These are phyloP conservation scores for Buphagus erythrorhynchus DNA, from an alignment of 2,797 vertebrate species.

Conservation along the genomic window DNA sequence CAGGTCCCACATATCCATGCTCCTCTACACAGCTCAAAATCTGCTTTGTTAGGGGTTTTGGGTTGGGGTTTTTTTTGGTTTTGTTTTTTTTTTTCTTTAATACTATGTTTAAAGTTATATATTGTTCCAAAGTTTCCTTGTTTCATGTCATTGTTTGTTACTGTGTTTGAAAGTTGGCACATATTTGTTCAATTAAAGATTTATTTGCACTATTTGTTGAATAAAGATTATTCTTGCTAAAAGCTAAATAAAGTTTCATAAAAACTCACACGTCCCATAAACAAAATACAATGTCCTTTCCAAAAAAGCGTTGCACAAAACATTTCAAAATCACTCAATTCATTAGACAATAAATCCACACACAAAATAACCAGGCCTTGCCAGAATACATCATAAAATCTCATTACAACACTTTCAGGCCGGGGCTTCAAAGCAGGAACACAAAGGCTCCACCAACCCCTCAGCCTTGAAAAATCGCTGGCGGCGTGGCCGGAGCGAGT, in stretches of 20 bases:
- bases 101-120: conserved; percentile 47
- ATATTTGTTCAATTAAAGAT: conserved; percentile 73
- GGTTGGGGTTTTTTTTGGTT: fast-evolving
- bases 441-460: conserved; percentile 30
- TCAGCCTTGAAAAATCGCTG: background rate
- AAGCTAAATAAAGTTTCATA: conserved; percentile 73
- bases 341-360: conserved; percentile 71
- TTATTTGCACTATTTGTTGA: conserved; percentile 73
- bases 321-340: conserved; percentile 69
- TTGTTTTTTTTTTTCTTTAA: background rate
- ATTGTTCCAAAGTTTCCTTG: conserved; percentile 58
- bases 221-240: conserved; percentile 74
- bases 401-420: conserved; percentile 72
- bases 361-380: conserved; percentile 59
- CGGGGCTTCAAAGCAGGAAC: conserved; percentile 51
- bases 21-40: background rate
- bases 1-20: background rate
- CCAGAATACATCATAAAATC: conserved; percentile 67
- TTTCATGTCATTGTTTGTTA: conserved; percentile 71
- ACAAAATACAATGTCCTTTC: conserved; percentile 69
- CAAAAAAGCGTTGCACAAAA: conserved; percentile 67
- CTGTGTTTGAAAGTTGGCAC: conserved; percentile 68
- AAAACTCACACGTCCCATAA: conserved; percentile 67
- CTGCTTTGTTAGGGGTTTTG: background rate
- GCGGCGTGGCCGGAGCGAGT: fast-evolving